Evolutionary conservation across 2,888 invertebrate genomes (phyloP).

Genomic region (Folsomia candida): DNA sequence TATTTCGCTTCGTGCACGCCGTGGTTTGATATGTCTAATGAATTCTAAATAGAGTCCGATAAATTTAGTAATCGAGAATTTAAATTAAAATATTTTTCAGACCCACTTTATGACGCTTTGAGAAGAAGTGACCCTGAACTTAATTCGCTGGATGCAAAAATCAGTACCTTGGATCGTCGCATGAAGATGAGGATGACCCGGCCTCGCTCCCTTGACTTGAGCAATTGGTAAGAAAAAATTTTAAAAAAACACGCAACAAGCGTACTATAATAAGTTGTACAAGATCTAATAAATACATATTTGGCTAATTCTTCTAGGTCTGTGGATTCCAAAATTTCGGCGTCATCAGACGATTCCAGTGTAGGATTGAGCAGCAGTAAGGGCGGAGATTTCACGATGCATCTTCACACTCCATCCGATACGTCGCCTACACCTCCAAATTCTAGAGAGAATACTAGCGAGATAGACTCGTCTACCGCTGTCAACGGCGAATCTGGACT

Average conservation of each 20-base stretch:
- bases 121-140: constrained; percentile 80
- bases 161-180: constrained; percentile 75
- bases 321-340: constrained; percentile 79
- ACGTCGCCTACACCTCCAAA: constrained; percentile 15
- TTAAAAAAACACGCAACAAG: too few relatives aligned
- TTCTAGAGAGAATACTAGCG: background rate
- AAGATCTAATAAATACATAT: too few relatives aligned
- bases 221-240: too few relatives aligned
- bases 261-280: too few relatives aligned
- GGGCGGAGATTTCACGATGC: background rate
- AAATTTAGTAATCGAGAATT: too few relatives aligned
- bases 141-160: constrained; percentile 77
- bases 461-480: constrained; percentile 16
- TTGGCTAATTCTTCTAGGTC: too few relatives aligned
- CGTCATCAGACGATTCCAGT: constrained; percentile 72
- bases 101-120: constrained; percentile 71
- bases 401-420: constrained; percentile 12
- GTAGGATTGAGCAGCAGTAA: constrained; percentile 57
- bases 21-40: too few relatives aligned
- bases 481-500: background rate
- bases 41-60: too few relatives aligned
- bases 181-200: constrained; percentile 77
- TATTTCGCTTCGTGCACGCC: too few relatives aligned
- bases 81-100: too few relatives aligned
- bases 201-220: constrained; percentile 76